These are phyloP conservation scores for Erpornis zantholeuca DNA, from an alignment of 2,113 vertebrate species.

Conservation along the genomic window DNA sequence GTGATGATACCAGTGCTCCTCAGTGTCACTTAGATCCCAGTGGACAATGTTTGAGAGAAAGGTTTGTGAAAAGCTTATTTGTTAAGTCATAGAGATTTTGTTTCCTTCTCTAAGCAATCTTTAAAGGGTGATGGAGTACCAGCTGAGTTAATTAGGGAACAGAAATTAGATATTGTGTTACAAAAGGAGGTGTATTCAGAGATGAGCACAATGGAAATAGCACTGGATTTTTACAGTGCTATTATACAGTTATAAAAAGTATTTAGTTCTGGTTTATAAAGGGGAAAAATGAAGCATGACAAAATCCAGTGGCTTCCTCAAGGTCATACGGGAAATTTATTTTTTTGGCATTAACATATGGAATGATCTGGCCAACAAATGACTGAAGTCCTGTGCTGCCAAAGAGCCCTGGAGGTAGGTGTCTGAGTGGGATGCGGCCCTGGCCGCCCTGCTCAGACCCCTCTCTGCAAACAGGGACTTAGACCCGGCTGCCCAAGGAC, in stretches of 20 bases:
- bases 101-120: not conserved
- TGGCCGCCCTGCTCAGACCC: not conserved
- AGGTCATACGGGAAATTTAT: not conserved
- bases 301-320: not conserved
- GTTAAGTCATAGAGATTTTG: not conserved
- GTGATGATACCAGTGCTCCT: not conserved
- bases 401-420: not conserved
- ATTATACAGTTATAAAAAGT: not conserved
- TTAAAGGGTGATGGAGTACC: not conserved
- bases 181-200: not conserved
- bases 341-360: not conserved
- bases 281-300: not conserved
- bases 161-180: not conserved
- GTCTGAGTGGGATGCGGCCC: not conserved
- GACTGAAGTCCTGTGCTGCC: not conserved
- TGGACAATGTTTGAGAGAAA: not conserved
- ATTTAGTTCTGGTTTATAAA: not conserved
- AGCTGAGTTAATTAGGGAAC: not conserved
- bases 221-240: not conserved
- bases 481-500: rapidly evolving
- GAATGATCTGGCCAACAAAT: not conserved
- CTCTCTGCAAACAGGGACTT: rapidly evolving
- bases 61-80: not conserved
- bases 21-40: not conserved
- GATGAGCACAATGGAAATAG: not conserved